These are phyloP conservation scores for Osmoderma eremita DNA, from an alignment of 2,888 invertebrate species.

Conservation along the genomic window DNA sequence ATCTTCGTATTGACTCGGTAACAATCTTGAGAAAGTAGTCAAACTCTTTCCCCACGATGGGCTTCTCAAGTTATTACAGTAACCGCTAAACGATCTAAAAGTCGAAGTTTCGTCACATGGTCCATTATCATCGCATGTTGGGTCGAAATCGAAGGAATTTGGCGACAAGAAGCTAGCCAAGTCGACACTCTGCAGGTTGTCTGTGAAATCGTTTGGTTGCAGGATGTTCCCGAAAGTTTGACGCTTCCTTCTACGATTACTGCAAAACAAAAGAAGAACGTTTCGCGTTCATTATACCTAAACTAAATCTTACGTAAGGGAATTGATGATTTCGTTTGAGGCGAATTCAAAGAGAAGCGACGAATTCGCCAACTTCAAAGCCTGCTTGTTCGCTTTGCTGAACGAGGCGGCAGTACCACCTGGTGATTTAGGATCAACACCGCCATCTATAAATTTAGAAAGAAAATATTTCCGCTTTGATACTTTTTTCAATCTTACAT, in stretches of 20 bases:
- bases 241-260: constrained; percentile 72
- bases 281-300: background rate
- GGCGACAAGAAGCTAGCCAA: constrained; percentile 76
- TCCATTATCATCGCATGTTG: constrained; percentile 76
- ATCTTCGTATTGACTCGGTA: constrained; percentile 90
- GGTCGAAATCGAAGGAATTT: constrained; percentile 71
- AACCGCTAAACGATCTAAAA: constrained; percentile 81
- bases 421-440: constrained; percentile 86
- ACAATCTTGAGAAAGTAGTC: constrained; percentile 83
- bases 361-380: constrained; percentile 84
- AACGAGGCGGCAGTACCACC: constrained; percentile 90
- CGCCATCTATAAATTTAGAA: constrained; percentile 69
- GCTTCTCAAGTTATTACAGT: constrained; percentile 88
- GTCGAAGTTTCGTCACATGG: constrained; percentile 78
- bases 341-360: constrained; percentile 88
- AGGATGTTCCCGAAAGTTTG: constrained; percentile 75
- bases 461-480: background rate
- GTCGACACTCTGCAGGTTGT: constrained; percentile 81
- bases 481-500: constrained; percentile 65
- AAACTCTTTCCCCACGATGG: constrained; percentile 85
- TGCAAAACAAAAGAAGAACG: constrained; percentile 51
- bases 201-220: constrained; percentile 67
- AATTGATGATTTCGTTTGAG: constrained; percentile 85
- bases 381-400: constrained; percentile 87
- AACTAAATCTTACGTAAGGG: constrained; percentile 62